phyloP scores from a whole-genome alignment of 2,888 invertebrate species.

The Tridacna gigas region DNA sequence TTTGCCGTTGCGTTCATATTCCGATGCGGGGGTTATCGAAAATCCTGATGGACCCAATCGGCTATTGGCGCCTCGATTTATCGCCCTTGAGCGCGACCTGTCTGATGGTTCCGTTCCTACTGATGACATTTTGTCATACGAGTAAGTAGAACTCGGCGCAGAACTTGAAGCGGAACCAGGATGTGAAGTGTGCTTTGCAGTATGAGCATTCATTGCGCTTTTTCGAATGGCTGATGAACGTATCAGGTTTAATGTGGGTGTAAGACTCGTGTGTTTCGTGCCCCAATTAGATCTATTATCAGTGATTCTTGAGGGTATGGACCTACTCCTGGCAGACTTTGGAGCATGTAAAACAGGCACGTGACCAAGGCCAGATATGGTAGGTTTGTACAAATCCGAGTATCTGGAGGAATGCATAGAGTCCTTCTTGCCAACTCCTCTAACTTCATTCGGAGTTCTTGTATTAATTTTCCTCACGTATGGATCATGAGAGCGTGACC shows the following conservation, averaged over 20 bases:
- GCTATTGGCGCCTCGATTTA: conserved; percentile 1
- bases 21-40: background rate
- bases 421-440: background rate
- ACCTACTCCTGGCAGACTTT: background rate
- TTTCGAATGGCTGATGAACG: conserved; percentile 16
- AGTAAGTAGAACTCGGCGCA: background rate
- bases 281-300: background rate
- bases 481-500: background rate
- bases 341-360: background rate
- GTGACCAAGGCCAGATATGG: background rate
- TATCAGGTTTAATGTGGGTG: conserved; percentile 11
- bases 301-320: background rate
- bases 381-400: background rate
- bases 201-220: background rate
- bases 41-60: background rate
- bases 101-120: background rate
- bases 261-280: background rate
- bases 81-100: conserved; percentile 15
- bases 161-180: background rate
- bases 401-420: conserved; percentile 1
- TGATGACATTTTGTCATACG: background rate
- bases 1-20: background rate
- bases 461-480: background rate
- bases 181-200: background rate
- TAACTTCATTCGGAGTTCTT: background rate